These are phyloP conservation scores for Epinephelus lanceolatus DNA, from an alignment of 2,113 vertebrate genomes.

Conservation along the genomic window DNA sequence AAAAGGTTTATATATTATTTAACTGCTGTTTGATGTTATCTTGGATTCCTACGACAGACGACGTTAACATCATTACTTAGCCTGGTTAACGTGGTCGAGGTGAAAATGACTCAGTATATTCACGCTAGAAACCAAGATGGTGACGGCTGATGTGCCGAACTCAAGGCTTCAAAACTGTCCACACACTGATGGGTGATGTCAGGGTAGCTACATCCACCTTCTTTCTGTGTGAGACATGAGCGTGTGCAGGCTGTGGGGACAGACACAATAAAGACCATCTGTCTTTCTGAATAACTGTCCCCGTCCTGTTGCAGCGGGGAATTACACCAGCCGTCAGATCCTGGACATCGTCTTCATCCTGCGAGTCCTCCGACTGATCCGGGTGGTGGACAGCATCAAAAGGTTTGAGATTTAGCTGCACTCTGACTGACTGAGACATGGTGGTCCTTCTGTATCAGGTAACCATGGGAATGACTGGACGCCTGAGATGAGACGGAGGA, in stretches of 20 bases:
- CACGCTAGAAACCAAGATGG: too few species aligned
- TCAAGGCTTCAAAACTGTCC: too few species aligned
- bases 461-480: not conserved
- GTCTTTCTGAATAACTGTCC: not conserved
- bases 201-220: too few species aligned
- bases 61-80: too few species aligned
- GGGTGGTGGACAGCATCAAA: conserved; percentile 91
- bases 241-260: not conserved
- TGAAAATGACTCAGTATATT: too few species aligned
- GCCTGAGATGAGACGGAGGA: not conserved
- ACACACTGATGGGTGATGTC: too few species aligned
- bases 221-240: too few species aligned
- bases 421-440: not conserved
- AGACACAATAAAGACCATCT: not conserved
- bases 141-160: too few species aligned
- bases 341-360: conserved; percentile 95
- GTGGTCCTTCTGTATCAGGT: not conserved
- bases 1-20: too few species aligned
- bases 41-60: too few species aligned
- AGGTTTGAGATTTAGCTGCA: conserved; percentile 75
- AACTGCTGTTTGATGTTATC: too few species aligned
- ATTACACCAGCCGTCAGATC: conserved; percentile 91
- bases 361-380: conserved; percentile 89
- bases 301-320: conserved; percentile 59
- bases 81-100: too few species aligned